phyloP scores from a whole-genome alignment of 2,888 invertebrate genomes.

The Eristalinus sepulchralis region DNA sequence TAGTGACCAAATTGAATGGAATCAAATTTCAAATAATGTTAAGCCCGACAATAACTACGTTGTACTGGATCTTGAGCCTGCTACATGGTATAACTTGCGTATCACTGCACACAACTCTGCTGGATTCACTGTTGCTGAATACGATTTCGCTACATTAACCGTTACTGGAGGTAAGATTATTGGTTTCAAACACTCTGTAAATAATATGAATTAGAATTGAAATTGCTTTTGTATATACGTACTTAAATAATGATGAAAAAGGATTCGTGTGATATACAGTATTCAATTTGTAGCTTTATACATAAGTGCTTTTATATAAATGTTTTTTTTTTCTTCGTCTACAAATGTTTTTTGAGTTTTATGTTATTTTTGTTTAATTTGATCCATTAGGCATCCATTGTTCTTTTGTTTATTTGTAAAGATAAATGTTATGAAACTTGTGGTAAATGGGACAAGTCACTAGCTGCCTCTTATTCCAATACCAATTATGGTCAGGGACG shows the following conservation, averaged over 20 bases:
- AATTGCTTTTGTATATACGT: constrained; percentile 81
- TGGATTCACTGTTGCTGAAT: constrained; percentile 96
- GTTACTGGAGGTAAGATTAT: constrained; percentile 90
- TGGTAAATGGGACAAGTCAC: too few species aligned
- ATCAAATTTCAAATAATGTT: constrained; percentile 95
- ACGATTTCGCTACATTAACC: constrained; percentile 96
- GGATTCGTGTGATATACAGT: constrained; percentile 45
- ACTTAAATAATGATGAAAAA: constrained; percentile 69
- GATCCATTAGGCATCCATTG: background rate
- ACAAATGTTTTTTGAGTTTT: background rate
- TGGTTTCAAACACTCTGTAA: constrained; percentile 29
- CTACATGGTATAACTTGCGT: constrained; percentile 95
- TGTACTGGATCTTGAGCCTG: constrained; percentile 94
- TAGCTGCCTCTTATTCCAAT: too few species aligned
- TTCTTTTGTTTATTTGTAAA: background rate
- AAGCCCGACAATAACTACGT: constrained; percentile 95
- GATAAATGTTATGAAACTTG: background rate
- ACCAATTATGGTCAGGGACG: too few species aligned
- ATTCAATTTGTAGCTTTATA: background rate
- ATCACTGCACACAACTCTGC: constrained; percentile 97
- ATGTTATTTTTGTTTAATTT: background rate
- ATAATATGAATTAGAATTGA: constrained; percentile 57
- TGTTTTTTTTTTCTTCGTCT: background rate
- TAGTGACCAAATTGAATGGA: constrained; percentile 94
- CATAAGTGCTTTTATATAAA: constrained; percentile 14